Evolutionary conservation across 2,113 vertebrate genomes (phyloP), one percentile per base, ranked within the genome.

Genomic region (Marmota flaviventris): DNA sequence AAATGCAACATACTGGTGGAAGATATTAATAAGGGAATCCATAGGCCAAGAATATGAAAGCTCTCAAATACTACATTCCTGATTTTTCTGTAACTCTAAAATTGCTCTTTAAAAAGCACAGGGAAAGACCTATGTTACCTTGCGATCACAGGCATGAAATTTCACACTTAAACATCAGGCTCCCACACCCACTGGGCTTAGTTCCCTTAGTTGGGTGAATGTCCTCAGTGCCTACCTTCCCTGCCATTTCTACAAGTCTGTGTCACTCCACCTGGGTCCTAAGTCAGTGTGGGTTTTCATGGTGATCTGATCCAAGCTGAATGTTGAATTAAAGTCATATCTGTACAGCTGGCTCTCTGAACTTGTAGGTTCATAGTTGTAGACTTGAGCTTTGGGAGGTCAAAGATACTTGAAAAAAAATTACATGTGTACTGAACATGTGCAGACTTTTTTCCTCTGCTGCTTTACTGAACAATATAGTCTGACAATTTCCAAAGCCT

Each of bases 61-160:
- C 51, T 58, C 58, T 61, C 22, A 9, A 25, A 20, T 18, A 13
- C 78, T 58, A 34, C 34, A 20, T n/a, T 37, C 18, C n/a, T 13
- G 81, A n/a, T 48, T 73, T 92, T 95, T 89, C 45, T 42, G 27
- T 56, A 89, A 92, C 89, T 84, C 25, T 92, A 65, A 92, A 84
- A 79, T 69, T 89, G 32, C 20, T 79, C 39, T 14, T 39, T 67
- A 94, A 58, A 79, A 94, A 61, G 25, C 24, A 25, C 22, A 61
- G 22, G 56, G 45, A 32, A 85, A 61, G 56, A 79, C 9, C 11
- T 10, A 39, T 32, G 84, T 87, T 76, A 61, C 58, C 61, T 42
- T 85, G 79, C 67, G 37, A 70, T 22, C 58, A 73, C 14, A 22
- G 56, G 53, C 34, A 75, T 85, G 65, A 94, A 79, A 37, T 29